These are phyloP conservation scores for Byasa hedistus DNA, from an alignment of 2,888 invertebrate genomes.

Conservation along the genomic window DNA sequence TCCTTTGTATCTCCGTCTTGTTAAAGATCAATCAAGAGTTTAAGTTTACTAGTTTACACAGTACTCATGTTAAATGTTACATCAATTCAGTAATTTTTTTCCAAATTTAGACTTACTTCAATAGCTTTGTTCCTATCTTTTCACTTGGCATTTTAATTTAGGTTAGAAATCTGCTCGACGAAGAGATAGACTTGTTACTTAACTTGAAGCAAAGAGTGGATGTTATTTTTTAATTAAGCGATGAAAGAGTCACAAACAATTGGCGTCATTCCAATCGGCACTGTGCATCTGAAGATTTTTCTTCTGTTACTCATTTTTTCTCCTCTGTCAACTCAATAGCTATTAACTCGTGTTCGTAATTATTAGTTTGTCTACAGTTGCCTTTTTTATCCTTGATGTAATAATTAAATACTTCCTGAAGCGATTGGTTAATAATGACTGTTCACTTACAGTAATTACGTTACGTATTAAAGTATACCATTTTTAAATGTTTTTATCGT, in stretches of 20 bases:
- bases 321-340: not conserved
- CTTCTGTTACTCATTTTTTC: constrained; percentile 5
- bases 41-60: not conserved
- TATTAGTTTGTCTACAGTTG: not conserved
- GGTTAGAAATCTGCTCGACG: not conserved
- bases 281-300: constrained; percentile 1
- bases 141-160: not conserved
- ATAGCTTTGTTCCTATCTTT: not conserved
- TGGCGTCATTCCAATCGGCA: constrained; percentile 15
- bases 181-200: constrained; percentile 2
- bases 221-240: constrained; percentile 9
- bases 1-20: not conserved
- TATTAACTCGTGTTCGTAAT: not conserved
- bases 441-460: not conserved
- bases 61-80: too few species aligned
- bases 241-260: constrained; percentile 19
- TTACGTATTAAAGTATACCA: not conserved
- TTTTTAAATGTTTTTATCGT: too few species aligned
- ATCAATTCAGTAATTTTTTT: not conserved
- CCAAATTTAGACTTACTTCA: not conserved
- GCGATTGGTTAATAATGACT: not conserved
- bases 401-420: constrained; percentile 6
- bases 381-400: not conserved
- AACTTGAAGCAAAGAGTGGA: not conserved
- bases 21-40: not conserved